Conservation (phyloP, 2,888 invertebrate species). For the Ligdia adustata region DNA sequence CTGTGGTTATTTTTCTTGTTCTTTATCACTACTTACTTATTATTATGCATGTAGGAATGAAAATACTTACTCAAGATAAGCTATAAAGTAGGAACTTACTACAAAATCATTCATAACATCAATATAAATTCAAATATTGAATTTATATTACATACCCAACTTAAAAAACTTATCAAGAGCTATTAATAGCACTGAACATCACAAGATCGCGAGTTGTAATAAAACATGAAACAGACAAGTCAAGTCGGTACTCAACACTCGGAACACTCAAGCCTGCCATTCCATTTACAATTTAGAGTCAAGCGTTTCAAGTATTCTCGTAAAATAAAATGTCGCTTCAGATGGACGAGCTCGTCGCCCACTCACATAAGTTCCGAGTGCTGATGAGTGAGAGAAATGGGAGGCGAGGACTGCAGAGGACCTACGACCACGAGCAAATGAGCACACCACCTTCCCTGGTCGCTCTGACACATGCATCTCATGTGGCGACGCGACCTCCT, state of each 20-base stretch:
- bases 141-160: too few species aligned
- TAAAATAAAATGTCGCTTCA: slow-evolving; percentile 43
- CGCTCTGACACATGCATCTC: slow-evolving; percentile 70
- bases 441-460: slow-evolving; percentile 66
- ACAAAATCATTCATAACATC: too few species aligned
- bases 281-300: slow-evolving; percentile 28
- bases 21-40: too few species aligned
- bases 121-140: too few species aligned
- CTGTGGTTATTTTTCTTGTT: too few species aligned
- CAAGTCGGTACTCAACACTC: slow-evolving; percentile 24
- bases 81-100: too few species aligned
- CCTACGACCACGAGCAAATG: slow-evolving; percentile 51
- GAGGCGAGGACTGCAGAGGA: slow-evolving; percentile 56
- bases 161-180: too few species aligned
- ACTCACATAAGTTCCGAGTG: slow-evolving; percentile 73
- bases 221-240: slow-evolving; percentile 29
- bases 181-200: too few species aligned
- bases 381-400: slow-evolving; percentile 67
- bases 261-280: slow-evolving; percentile 26
- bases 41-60: too few species aligned
- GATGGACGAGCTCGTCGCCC: slow-evolving; percentile 74
- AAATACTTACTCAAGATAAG: too few species aligned
- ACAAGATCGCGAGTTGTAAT: slow-evolving; percentile 11
- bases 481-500: slow-evolving; percentile 68
- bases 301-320: slow-evolving; percentile 30